These are phyloP conservation scores for Motacilla alba DNA, from an alignment of 2,113 vertebrate genomes.

Conservation along the genomic window DNA sequence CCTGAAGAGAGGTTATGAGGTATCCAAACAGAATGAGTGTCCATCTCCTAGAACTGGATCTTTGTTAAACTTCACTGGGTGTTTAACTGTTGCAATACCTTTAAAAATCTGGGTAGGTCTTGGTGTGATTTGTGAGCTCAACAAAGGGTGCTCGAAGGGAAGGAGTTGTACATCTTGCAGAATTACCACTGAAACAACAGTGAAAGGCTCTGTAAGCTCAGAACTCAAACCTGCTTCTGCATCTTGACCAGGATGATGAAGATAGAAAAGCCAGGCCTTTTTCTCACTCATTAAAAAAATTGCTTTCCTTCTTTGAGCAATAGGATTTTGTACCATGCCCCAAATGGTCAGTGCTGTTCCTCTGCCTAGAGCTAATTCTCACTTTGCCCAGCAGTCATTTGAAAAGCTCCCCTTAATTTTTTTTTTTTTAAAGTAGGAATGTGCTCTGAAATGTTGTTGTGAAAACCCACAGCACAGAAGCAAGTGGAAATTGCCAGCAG, in stretches of 20 bases:
- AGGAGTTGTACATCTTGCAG: neutral
- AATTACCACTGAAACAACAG: neutral
- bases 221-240: neutral
- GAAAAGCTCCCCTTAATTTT: neutral
- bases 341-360: neutral
- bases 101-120: neutral
- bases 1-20: neutral
- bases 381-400: neutral
- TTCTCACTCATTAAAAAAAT: neutral
- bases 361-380: neutral
- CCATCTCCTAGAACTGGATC: accelerated
- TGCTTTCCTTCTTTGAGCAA: neutral
- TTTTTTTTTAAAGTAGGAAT: neutral
- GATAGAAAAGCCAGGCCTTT: neutral
- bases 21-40: neutral
- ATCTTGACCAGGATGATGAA: neutral
- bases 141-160: neutral
- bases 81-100: neutral
- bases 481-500: neutral
- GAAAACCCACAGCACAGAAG: neutral
- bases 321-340: neutral
- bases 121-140: neutral
- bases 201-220: neutral
- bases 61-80: neutral
- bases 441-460: neutral